These are phyloP conservation scores for Xylocopa sonorina DNA, from an alignment of 1,140 invertebrate species.

Conservation along the genomic window DNA sequence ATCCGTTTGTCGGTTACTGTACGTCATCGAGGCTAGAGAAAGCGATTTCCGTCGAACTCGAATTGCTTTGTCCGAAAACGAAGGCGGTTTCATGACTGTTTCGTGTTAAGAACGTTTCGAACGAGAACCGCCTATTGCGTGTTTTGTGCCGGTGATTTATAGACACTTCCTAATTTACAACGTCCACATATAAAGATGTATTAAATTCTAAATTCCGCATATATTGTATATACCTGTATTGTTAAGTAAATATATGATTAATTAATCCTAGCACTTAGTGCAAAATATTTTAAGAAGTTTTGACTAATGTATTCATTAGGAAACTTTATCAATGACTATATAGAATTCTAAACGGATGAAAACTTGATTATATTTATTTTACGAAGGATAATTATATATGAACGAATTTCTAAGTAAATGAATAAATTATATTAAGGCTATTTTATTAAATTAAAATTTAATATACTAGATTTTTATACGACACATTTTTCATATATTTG, in stretches of 20 bases:
- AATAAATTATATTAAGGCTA: no score
- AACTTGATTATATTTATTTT: no score
- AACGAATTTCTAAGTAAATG: no score
- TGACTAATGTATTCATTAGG: background rate
- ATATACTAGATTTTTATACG: no score
- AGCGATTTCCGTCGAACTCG: constrained; percentile 60
- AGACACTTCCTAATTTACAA: background rate
- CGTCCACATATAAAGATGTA: background rate
- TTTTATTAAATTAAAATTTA: no score
- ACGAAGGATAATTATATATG: no score
- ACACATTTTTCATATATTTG: no score
- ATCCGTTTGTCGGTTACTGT: constrained; percentile 45
- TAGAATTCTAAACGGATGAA: no score
- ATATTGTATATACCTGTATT: no score
- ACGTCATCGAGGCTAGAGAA: constrained; percentile 58
- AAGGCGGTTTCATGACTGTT: constrained; percentile 34
- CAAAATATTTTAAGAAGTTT: background rate
- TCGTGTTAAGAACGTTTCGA: constrained; percentile 15
- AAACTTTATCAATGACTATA: background rate
- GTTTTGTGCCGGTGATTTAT: constrained; percentile 43
- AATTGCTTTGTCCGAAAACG: constrained; percentile 47
- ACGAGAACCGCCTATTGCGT: constrained; percentile 43
- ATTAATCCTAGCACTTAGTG: background rate
- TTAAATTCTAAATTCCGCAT: background rate
- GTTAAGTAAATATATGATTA: background rate